Percentiles rank a stretch among this genome's conserved stretches.
phyloP scores from a whole-genome alignment of 2,113 vertebrate species.

The Callorhinus ursinus region DNA sequence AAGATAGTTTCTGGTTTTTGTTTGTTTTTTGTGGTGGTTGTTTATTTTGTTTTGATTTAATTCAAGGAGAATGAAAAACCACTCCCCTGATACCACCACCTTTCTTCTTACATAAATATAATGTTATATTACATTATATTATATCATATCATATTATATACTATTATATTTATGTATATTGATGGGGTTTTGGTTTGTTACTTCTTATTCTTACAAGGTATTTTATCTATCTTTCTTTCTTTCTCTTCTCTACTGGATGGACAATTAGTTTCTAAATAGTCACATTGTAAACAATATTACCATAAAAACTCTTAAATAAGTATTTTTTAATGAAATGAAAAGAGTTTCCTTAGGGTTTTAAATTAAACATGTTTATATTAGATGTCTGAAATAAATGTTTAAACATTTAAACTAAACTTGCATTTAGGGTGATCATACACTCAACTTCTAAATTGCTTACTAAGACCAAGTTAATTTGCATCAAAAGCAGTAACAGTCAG shows the following conservation, averaged over 20 bases:
- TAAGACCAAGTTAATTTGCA: neutral
- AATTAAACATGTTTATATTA: neutral
- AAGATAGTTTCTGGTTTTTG: neutral
- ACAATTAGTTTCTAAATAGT: neutral
- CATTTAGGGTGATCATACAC: neutral
- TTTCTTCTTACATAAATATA: neutral
- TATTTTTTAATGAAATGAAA: neutral
- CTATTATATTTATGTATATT: neutral
- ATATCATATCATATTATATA: neutral
- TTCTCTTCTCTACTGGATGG: neutral
- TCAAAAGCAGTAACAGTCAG: neutral
- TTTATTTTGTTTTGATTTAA: neutral
- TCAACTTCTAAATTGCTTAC: neutral
- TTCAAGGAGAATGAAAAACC: neutral
- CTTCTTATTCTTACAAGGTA: neutral
- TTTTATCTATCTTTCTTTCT: neutral
- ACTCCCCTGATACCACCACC: neutral
- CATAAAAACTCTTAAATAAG: neutral
- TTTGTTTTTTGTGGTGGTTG: neutral
- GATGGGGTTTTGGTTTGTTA: neutral
- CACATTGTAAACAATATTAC: neutral
- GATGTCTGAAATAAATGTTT: neutral
- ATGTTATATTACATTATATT: neutral
- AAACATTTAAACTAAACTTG: neutral
- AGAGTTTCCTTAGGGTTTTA: neutral